Conservation (phyloP, 1,140 invertebrate species). For the Pogonomyrmex californicus region DNA sequence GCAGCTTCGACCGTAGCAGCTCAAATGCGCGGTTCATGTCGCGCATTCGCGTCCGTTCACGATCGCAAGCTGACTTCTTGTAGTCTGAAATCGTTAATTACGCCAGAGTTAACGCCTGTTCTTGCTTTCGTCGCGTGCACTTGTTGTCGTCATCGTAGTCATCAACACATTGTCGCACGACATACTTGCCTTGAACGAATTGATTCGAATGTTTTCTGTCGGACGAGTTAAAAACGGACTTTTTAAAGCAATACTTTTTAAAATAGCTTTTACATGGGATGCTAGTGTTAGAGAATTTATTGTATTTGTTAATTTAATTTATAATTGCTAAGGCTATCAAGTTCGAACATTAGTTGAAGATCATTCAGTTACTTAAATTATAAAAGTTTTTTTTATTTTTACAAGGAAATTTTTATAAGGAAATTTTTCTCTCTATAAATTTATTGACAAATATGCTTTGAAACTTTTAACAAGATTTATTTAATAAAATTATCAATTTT, state of each 20-base stretch:
- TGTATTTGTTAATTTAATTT: no score
- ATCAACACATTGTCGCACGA: slow-evolving; percentile 14
- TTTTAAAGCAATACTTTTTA: slow-evolving; percentile 11
- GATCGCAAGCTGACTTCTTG: slow-evolving; percentile 94
- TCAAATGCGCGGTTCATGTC: slow-evolving; percentile 97
- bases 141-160: slow-evolving; percentile 2
- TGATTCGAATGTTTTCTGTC: not conserved
- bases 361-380: no score
- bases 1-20: slow-evolving; percentile 91
- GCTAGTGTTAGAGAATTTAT: not conserved
- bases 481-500: not conserved
- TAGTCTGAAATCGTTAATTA: slow-evolving; percentile 89
- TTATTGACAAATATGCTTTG: no score
- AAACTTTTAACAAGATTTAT: not conserved
- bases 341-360: no score
- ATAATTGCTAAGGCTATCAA: no score
- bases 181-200: slow-evolving; percentile 25
- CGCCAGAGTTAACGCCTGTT: slow-evolving; percentile 49
- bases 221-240: not conserved
- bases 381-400: no score
- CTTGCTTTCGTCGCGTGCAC: not conserved
- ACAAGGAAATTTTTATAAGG: no score
- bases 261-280: not conserved
- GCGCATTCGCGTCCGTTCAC: slow-evolving; percentile 94
- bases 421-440: no score